Percentiles rank a stretch among this genome's conserved stretches.
phyloP scores from a whole-genome alignment of 2,113 vertebrate species.

The Otocyon megalotis region DNA sequence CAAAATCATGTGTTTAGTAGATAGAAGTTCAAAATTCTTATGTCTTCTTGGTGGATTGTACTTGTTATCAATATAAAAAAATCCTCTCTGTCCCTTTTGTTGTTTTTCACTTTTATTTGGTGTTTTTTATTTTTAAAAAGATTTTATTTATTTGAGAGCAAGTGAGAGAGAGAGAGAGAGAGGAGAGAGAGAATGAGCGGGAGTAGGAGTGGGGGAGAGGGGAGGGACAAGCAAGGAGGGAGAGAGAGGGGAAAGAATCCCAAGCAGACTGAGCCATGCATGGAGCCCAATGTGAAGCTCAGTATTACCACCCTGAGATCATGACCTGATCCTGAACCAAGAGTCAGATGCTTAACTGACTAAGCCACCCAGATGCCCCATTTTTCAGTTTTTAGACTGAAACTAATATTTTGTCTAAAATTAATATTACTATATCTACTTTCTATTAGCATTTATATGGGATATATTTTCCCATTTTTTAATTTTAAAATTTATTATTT shows the following conservation, averaged over 20 bases:
- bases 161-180: too few species aligned
- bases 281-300: not conserved
- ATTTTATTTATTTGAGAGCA: not conserved
- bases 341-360: not conserved
- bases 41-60: not conserved
- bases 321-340: not conserved
- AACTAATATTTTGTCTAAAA: constrained; percentile 39
- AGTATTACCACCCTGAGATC: too few species aligned
- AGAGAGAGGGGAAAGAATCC: not conserved
- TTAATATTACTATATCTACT: not conserved
- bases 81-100: not conserved
- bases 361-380: not conserved
- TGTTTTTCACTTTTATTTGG: constrained; percentile 21
- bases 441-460: constrained; percentile 18
- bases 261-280: not conserved
- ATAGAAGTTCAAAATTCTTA: constrained; percentile 6
- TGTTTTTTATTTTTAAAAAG: not conserved
- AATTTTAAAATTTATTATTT: constrained; percentile 7
- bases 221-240: too few species aligned
- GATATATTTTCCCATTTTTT: constrained; percentile 30
- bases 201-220: too few species aligned
- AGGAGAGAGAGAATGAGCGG: too few species aligned
- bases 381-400: not conserved
- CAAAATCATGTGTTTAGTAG: not conserved
- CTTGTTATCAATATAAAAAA: constrained; percentile 48